Conservation (phyloP, 2,888 invertebrate genomes). For the Drosophila nr. perissopoda region DNA sequence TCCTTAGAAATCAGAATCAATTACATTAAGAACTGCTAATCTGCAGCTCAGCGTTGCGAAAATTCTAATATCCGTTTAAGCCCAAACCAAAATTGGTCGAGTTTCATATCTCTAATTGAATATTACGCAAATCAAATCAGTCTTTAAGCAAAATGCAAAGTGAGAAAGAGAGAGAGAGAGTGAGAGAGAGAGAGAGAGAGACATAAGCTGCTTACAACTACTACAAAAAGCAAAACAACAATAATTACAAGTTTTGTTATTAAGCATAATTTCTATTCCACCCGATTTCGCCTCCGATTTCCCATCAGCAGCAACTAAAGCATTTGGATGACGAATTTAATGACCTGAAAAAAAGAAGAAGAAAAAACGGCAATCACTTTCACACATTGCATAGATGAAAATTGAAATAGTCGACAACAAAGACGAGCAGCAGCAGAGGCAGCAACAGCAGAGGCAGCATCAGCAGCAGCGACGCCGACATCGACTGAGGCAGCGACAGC, state of each 20-base stretch:
- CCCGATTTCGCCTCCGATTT: constrained; percentile 10
- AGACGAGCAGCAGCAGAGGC: constrained; percentile 47
- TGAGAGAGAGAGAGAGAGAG: neutral
- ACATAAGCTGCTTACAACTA: constrained; percentile 41
- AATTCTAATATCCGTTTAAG: constrained; percentile 28
- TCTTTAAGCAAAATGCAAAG: constrained; percentile 48
- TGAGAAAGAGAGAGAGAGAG: neutral
- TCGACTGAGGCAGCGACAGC: constrained; percentile 25
- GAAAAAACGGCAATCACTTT: constrained; percentile 70
- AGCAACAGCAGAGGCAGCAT: constrained; percentile 19
- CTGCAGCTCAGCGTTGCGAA: constrained; percentile 10
- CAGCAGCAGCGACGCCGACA: constrained; percentile 23
- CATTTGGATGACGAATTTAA: constrained; percentile 72
- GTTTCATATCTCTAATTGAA: constrained; percentile 35
- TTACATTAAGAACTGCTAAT: constrained; percentile 6
- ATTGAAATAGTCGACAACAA: constrained; percentile 66
- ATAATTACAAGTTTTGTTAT: constrained; percentile 24
- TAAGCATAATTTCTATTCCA: neutral
- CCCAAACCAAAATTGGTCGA: neutral
- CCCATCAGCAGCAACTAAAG: constrained; percentile 24
- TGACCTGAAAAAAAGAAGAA: constrained; percentile 73
- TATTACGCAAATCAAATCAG: constrained; percentile 47
- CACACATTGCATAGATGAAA: constrained; percentile 75
- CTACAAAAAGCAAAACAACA: constrained; percentile 3
- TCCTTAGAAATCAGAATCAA: neutral